Percentiles rank a stretch among this genome's conserved stretches.
phyloP scores from a whole-genome alignment of 2,888 invertebrate species.

The Tanytarsus gracilentus region DNA sequence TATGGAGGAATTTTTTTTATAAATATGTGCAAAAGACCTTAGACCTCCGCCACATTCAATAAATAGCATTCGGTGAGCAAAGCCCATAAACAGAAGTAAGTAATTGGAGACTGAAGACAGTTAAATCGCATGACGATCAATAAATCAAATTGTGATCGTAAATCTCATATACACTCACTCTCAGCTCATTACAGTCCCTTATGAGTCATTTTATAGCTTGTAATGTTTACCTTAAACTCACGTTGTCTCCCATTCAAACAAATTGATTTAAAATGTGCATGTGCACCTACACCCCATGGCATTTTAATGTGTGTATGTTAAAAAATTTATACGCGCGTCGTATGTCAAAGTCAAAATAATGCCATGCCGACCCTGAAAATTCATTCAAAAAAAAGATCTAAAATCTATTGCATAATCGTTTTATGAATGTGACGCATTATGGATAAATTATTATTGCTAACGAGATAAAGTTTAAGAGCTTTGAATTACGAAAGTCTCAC shows the following conservation, averaged over 20 bases:
- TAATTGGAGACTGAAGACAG: conserved; percentile 1
- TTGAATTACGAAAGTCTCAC: neutral
- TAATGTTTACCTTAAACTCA: too few relatives aligned
- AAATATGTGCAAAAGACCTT: neutral
- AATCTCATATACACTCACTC: neutral
- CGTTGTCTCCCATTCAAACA: too few relatives aligned
- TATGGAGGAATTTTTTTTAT: too few relatives aligned
- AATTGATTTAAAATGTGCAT: too few relatives aligned
- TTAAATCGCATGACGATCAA: conserved; percentile 15
- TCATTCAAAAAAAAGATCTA: neutral
- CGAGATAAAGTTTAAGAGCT: neutral
- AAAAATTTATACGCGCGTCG: too few relatives aligned
- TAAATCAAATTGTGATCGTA: conserved; percentile 9
- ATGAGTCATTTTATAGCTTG: too few relatives aligned
- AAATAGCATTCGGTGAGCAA: too few relatives aligned
- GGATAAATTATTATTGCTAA: too few relatives aligned
- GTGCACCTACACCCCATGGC: too few relatives aligned
- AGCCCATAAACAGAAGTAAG: conserved; percentile 7
- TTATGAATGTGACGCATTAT: too few relatives aligned
- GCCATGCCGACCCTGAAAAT: conserved; percentile 25
- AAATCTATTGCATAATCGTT: conserved; percentile 11
- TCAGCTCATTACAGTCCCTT: neutral
- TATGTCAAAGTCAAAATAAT: too few relatives aligned
- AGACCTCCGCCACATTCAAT: neutral
- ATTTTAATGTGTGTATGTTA: too few relatives aligned